phyloP scores from a whole-genome alignment of 2,888 invertebrate genomes.

The Acleris laterana region DNA sequence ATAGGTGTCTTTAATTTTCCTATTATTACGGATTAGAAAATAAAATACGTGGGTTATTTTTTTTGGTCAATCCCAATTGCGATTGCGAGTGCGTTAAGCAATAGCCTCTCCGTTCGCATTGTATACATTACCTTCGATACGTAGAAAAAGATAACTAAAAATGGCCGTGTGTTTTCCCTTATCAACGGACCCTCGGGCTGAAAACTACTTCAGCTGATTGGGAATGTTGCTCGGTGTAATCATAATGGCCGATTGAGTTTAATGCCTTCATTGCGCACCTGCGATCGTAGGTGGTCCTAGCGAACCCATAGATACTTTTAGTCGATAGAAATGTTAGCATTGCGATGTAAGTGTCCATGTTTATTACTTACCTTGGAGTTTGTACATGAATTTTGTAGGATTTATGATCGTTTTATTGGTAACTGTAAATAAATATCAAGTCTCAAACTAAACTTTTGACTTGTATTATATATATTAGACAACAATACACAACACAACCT shows the following conservation, averaged over 20 bases:
- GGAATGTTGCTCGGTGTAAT: conserved; percentile 73
- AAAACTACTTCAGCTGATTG: conserved; percentile 65
- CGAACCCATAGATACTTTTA: neutral
- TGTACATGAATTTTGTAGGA: too few species aligned
- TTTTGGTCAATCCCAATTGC: too few species aligned
- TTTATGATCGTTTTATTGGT: too few species aligned
- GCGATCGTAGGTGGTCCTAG: conserved; percentile 57
- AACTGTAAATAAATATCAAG: too few species aligned
- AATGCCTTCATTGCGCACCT: conserved; percentile 81
- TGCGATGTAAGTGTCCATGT: neutral
- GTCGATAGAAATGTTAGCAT: conserved; percentile 1
- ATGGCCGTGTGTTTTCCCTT: conserved; percentile 34
- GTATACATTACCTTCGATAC: conserved; percentile 22
- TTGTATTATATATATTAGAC: too few species aligned
- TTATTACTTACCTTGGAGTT: neutral
- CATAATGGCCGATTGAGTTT: conserved; percentile 75
- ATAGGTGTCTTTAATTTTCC: too few species aligned
- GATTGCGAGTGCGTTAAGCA: too few species aligned
- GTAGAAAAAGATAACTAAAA: conserved; percentile 35
- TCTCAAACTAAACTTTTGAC: too few species aligned
- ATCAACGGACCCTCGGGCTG: conserved; percentile 39
- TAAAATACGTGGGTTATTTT: too few species aligned
- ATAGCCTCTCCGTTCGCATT: too few species aligned
- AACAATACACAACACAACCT: too few species aligned
- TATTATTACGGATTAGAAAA: too few species aligned